These are phyloP conservation scores for Aphelenchoides bicaudatus DNA, from an alignment of 2,888 invertebrate genomes.

Conservation along the genomic window DNA sequence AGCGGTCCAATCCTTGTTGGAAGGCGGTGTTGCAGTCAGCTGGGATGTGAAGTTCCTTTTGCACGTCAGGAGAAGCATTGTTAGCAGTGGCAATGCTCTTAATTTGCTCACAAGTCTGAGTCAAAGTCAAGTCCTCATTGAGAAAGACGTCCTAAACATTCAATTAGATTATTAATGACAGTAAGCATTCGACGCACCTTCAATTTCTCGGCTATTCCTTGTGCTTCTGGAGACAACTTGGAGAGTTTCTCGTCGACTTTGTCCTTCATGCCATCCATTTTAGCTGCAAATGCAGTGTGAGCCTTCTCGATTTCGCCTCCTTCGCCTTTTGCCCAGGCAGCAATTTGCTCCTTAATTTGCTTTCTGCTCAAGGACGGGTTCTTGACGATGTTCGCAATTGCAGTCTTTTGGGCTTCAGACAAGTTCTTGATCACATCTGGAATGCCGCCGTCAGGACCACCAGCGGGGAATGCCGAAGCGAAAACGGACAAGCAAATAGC, in stretches of 20 bases:
- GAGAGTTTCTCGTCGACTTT: neutral
- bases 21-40: neutral
- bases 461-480: neutral
- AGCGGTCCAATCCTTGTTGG: neutral
- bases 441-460: neutral
- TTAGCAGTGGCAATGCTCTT: neutral
- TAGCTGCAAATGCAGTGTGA: neutral
- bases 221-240: neutral
- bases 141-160: neutral
- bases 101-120: neutral
- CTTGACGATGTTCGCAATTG: neutral
- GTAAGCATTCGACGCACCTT: too few relatives aligned
- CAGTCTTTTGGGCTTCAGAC: neutral
- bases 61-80: neutral
- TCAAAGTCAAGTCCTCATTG: constrained; percentile 1
- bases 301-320: constrained; percentile 1
- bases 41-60: constrained; percentile 1
- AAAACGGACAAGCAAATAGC: neutral
- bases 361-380: neutral
- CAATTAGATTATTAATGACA: neutral
- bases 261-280: neutral
- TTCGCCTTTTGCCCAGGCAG: neutral
- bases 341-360: neutral
- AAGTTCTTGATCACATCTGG: neutral
- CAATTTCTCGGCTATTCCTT: too few relatives aligned